phyloP scores from a whole-genome alignment of 2,113 vertebrate genomes.

The Chamaea fasciata region DNA sequence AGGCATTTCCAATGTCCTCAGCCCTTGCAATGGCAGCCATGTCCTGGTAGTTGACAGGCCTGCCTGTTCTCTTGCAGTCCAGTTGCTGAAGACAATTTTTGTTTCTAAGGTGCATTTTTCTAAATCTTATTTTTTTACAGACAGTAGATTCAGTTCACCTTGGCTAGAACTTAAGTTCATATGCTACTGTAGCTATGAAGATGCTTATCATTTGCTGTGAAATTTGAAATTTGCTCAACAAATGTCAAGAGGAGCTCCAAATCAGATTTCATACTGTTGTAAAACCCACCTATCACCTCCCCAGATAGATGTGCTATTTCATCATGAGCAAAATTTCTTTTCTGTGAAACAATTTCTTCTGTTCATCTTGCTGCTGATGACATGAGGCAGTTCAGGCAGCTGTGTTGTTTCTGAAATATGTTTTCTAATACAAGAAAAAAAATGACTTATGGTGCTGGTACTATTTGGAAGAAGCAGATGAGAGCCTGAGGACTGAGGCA shows the following conservation, averaged over 20 bases:
- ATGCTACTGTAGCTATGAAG: not conserved
- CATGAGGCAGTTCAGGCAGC: not conserved
- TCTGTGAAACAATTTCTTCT: not conserved
- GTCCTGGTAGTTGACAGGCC: not conserved
- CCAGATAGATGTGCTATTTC: not conserved
- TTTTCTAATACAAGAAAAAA: not conserved
- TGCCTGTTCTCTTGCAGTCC: not conserved
- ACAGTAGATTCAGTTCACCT: not conserved
- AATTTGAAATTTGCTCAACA: not conserved
- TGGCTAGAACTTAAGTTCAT: not conserved
- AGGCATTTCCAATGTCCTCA: not conserved
- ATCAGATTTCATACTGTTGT: not conserved
- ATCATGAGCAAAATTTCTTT: not conserved
- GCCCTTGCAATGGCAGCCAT: not conserved
- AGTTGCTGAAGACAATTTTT: not conserved
- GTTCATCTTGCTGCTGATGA: not conserved
- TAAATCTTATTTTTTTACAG: not conserved
- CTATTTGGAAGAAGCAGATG: not conserved
- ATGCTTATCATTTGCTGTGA: not conserved
- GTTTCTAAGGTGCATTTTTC: not conserved
- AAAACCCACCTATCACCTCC: not conserved
- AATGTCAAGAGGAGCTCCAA: not conserved
- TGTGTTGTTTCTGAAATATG: not conserved
- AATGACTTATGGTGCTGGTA: not conserved
- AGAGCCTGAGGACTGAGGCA: not conserved